Evolutionary conservation across 2,888 invertebrate species (phyloP), one percentile per base, ranked within the genome.

Genomic region (Poecilus cupreus): DNA sequence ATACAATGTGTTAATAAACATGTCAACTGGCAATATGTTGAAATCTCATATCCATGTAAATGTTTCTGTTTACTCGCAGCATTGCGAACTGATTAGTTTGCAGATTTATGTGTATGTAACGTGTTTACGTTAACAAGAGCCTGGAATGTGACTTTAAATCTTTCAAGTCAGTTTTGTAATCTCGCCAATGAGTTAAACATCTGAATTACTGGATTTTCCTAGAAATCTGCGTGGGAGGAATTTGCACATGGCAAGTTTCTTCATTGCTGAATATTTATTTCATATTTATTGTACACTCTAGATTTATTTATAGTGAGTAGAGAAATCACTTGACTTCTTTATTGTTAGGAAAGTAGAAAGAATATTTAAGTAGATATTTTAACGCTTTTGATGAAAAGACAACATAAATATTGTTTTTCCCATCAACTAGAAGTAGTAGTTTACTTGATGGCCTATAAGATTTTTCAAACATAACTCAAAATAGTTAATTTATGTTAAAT

Each of bases 31-130:
- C 64, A 68, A 68, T 37, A 72, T 64, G 78, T 78, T 57, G 78
- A 78, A 78, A 78, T 78, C 64, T 78, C 78, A 60, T 64, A 78
- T 78, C 22, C 78, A 78, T 78, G 78, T 64, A 78, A 78, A 78
- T 78, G 78, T 78, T 78, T 78, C 64, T 78, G 78, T 78, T 78
- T 78, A 78, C 78, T 43, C 72, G 72, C 72, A 46, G 46, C 72
- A 43, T 46, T 49, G 72, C 49, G 46, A 20, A 46, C 43, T 72
- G 72, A 72, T 72, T 72, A 72, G 72, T 72, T 72, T 46, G 43
- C 72, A 72, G 49, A 72, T 72, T 72, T 72, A 72, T 72, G 72
- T 72, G 72, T 72, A 43, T 64, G 26, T 64, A 49, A 78, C 64
- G 46, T 54, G 64, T 78, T 78, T 64, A 78, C 46, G 43, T 64